These are phyloP conservation scores for Cryptus viduatorius DNA, from an alignment of 2,888 invertebrate genomes.

Conservation along the genomic window DNA sequence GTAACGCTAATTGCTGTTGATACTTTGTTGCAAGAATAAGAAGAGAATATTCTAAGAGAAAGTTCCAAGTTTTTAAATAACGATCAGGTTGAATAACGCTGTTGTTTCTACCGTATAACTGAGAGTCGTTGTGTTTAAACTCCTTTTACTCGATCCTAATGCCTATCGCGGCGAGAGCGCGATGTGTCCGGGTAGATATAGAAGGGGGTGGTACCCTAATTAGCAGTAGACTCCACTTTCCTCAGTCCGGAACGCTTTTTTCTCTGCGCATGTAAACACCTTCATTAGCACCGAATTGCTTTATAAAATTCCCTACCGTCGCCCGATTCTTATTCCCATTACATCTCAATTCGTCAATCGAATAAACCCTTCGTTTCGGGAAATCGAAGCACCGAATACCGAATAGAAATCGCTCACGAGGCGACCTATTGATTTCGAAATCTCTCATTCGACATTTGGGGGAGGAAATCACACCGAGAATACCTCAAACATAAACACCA, in stretches of 20 bases:
- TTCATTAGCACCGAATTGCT: constrained; percentile 72
- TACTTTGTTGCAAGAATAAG: background rate
- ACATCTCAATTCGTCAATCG: too few relatives aligned
- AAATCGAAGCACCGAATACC: constrained; percentile 13
- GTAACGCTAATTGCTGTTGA: constrained; percentile 45
- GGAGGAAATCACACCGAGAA: constrained; percentile 55
- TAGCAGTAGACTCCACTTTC: constrained; percentile 56
- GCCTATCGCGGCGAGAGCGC: constrained; percentile 37
- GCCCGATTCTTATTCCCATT: background rate
- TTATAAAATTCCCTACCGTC: constrained; percentile 36
- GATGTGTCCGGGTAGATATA: constrained; percentile 25
- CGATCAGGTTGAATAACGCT: constrained; percentile 8
- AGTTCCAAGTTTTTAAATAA: constrained; percentile 32
- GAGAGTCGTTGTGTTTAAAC: background rate
- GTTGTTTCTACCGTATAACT: constrained; percentile 1
- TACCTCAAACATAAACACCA: constrained; percentile 62
- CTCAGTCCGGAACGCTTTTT: constrained; percentile 53
- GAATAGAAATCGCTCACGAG: constrained; percentile 17
- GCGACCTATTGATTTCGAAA: constrained; percentile 25
- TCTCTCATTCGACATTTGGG: constrained; percentile 48
- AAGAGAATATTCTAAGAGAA: background rate
- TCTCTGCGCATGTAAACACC: constrained; percentile 75
- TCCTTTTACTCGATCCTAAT: constrained; percentile 5
- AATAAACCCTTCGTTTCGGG: constrained; percentile 1
- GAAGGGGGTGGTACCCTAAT: constrained; percentile 54